Conservation (phyloP, 2,113 vertebrate species). For the Neofelis nebulosa region DNA sequence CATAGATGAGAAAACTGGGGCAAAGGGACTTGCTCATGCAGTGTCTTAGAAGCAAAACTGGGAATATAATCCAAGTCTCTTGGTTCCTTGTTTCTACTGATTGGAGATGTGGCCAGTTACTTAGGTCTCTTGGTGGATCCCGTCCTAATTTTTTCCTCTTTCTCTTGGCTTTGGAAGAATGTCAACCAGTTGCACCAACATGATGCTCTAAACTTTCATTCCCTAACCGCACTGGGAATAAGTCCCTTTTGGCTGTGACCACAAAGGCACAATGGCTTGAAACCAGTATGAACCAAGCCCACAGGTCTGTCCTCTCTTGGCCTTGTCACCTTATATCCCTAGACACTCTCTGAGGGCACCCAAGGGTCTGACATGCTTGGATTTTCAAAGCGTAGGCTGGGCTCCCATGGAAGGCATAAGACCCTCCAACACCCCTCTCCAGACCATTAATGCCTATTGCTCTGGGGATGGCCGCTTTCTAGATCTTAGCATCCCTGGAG, state of each 20-base stretch:
- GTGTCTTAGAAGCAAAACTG: not conserved
- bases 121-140: not conserved
- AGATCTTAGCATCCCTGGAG: not conserved
- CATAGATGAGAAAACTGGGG: not conserved
- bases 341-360: not conserved
- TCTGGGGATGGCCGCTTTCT: not conserved
- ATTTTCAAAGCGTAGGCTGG: not conserved
- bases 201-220: not conserved
- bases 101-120: not conserved
- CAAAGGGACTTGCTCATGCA: not conserved
- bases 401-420: fast-evolving
- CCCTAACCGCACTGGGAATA: not conserved
- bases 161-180: not conserved
- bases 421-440: not conserved
- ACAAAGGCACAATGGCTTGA: not conserved
- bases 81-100: not conserved
- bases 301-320: not conserved
- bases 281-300: not conserved
- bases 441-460: too few relatives aligned
- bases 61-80: not conserved
- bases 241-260: not conserved
- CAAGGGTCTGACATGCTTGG: fast-evolving
- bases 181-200: not conserved
- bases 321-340: not conserved
- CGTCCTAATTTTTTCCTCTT: not conserved